Conservation (phyloP, 2,888 invertebrate species). For the Yponomeuta malinellus region DNA sequence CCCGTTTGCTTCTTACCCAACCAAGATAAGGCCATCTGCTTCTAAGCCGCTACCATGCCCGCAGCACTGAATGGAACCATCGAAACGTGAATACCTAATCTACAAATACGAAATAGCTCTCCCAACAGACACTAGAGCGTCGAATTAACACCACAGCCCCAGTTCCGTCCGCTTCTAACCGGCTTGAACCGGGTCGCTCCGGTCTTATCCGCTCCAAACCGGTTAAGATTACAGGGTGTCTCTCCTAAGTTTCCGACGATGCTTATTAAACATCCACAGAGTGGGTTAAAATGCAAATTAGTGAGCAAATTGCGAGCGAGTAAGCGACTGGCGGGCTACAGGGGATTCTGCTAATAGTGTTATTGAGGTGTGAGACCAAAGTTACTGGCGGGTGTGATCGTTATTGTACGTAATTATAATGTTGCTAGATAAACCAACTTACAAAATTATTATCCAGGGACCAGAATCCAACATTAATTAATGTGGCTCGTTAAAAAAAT, state of each 20-base stretch:
- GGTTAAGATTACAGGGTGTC: conserved; percentile 14
- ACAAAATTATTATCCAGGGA: too few species aligned
- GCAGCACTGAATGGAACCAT: not conserved
- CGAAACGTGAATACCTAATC: not conserved
- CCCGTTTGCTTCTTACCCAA: not conserved
- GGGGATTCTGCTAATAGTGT: not conserved
- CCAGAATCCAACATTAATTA: too few species aligned
- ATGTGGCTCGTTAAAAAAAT: too few species aligned
- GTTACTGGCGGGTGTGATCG: not conserved
- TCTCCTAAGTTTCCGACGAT: conserved; percentile 12
- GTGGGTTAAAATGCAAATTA: conserved; percentile 43
- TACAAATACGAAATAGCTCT: conserved; percentile 1
- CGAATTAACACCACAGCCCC: not conserved
- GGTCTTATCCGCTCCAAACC: not conserved
- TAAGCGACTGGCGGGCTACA: not conserved
- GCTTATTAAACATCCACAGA: conserved; percentile 42
- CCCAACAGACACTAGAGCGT: not conserved
- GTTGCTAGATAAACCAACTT: too few species aligned
- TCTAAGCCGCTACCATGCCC: not conserved
- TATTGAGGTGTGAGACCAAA: conserved; percentile 3
- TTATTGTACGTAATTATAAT: not conserved
- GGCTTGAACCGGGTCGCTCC: conserved; percentile 2
- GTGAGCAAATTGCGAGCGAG: conserved; percentile 35
- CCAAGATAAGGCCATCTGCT: not conserved
- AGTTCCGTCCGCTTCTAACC: not conserved